These are phyloP conservation scores for Cynopterus sphinx DNA, from an alignment of 2,797 vertebrate species.

Conservation along the genomic window DNA sequence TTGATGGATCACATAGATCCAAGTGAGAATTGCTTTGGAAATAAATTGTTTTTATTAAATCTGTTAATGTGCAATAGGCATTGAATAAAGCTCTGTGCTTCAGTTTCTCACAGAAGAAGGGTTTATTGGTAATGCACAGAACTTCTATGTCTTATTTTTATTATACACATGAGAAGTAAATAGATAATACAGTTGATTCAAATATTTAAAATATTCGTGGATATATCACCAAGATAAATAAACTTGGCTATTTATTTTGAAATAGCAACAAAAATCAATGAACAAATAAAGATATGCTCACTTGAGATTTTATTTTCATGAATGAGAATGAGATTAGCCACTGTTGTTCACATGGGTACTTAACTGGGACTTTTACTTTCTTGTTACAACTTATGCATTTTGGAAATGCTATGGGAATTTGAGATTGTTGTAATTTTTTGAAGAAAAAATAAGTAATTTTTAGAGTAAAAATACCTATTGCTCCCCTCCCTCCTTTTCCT, in stretches of 20 bases:
- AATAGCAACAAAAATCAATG: not conserved
- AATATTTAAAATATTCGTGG: not conserved
- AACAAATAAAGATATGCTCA: not conserved
- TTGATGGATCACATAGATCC: not conserved
- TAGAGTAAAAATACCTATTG: not conserved
- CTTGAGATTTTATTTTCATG: not conserved
- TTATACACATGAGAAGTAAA: not conserved
- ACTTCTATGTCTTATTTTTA: not conserved
- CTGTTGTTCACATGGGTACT: not conserved
- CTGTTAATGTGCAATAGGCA: not conserved
- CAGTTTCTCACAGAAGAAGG: not conserved
- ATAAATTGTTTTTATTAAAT: not conserved
- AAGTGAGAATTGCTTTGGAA: not conserved
- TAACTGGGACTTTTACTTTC: not conserved
- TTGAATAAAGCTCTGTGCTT: not conserved
- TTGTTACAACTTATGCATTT: not conserved
- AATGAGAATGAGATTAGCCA: not conserved
- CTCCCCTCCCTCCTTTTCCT: too few species aligned
- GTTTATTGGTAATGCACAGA: not conserved
- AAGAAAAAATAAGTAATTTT: not conserved
- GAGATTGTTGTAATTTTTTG: not conserved
- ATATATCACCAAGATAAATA: not conserved
- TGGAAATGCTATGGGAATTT: not conserved
- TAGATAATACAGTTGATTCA: not conserved
- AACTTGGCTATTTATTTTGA: not conserved